Conservation (phyloP, 2,888 invertebrate genomes). For the Ommatoiulus sabulosus region DNA sequence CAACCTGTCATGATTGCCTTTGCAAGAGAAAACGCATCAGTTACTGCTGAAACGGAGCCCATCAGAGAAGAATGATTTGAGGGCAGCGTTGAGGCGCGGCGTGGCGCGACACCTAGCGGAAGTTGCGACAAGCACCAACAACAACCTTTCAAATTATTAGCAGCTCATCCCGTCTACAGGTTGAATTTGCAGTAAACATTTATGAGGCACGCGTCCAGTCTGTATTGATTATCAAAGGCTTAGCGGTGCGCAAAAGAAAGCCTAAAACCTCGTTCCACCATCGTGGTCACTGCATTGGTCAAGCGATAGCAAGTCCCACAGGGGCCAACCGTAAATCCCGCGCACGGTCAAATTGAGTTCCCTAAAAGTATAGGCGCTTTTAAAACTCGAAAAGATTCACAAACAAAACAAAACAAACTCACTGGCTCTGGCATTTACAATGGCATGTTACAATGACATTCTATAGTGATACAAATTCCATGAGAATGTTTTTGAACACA, state of each 20-base stretch:
- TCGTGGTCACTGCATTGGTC: background rate
- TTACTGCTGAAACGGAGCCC: constrained; percentile 35
- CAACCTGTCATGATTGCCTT: constrained; percentile 46
- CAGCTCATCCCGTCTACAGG: background rate
- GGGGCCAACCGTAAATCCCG: background rate
- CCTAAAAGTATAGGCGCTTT: too few species aligned
- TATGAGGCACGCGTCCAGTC: constrained; percentile 2
- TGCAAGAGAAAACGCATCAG: constrained; percentile 38
- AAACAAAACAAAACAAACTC: too few species aligned
- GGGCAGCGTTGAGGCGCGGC: background rate
- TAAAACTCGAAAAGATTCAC: too few species aligned
- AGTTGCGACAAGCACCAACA: background rate
- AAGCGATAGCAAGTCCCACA: background rate
- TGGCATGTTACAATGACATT: too few species aligned
- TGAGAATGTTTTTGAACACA: too few species aligned
- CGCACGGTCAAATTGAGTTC: background rate
- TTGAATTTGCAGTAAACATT: constrained; percentile 19
- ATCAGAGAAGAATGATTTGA: background rate
- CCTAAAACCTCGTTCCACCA: background rate
- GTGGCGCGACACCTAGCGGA: constrained; percentile 7
- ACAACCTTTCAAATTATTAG: background rate
- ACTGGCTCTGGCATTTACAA: too few species aligned
- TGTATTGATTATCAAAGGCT: background rate
- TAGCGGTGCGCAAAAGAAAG: background rate
- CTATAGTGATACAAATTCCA: too few species aligned